These are phyloP conservation scores for Dryoscopus gambensis DNA, from an alignment of 2,113 vertebrate genomes.

Conservation along the genomic window DNA sequence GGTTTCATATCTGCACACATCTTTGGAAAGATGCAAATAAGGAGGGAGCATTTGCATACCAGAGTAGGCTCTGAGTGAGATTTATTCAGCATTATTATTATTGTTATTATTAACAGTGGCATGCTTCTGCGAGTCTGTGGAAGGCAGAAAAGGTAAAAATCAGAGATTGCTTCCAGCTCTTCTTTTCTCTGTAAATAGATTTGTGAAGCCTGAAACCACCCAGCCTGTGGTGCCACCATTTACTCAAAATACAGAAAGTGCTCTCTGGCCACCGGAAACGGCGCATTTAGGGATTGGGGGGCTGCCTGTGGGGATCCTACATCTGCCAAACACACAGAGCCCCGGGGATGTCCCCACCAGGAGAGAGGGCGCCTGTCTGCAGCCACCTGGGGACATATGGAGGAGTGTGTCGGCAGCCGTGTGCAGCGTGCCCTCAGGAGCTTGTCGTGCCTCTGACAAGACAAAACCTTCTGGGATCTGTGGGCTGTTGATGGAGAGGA, in stretches of 20 bases:
- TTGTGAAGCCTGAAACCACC: background rate
- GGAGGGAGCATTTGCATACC: background rate
- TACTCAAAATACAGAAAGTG: background rate
- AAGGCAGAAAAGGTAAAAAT: background rate
- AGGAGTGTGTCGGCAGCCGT: background rate
- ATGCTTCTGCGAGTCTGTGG: background rate
- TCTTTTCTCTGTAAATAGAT: background rate
- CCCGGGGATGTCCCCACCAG: background rate
- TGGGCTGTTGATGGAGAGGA: background rate
- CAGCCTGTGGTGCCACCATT: background rate
- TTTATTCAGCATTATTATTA: background rate
- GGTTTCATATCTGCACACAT: background rate
- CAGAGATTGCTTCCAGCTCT: background rate
- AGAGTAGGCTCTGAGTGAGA: background rate
- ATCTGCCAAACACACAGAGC: fast-evolving
- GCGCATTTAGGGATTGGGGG: background rate
- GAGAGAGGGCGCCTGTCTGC: background rate
- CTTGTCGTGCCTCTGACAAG: background rate
- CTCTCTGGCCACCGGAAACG: background rate
- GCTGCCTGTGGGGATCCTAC: background rate
- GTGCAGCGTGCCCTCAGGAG: background rate
- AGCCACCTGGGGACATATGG: fast-evolving
- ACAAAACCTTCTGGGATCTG: background rate
- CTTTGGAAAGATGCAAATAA: slow-evolving; percentile 7
- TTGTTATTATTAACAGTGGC: background rate